Evolutionary conservation across 2,113 vertebrate species (phyloP).

Genomic region (Oreochromis niloticus): DNA sequence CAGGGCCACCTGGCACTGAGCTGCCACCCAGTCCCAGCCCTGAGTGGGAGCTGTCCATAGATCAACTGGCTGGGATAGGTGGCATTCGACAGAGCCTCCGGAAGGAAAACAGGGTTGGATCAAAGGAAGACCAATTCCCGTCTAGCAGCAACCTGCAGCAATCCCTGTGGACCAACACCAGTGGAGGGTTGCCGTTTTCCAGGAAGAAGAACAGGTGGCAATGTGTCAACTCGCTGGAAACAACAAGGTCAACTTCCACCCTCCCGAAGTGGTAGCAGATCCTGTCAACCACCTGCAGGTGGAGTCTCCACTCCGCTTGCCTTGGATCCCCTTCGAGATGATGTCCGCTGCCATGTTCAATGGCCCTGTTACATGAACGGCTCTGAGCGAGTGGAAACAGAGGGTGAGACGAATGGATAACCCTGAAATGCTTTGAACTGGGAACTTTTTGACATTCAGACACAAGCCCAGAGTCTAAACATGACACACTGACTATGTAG

Average conservation of each 20-base stretch:
- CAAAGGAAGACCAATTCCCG: neutral
- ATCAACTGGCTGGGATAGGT: neutral
- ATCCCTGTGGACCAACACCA: neutral
- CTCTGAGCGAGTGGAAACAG: neutral
- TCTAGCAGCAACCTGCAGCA: neutral
- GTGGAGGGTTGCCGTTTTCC: neutral
- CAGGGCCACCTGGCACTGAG: neutral
- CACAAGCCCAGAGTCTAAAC: neutral
- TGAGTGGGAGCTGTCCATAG: neutral
- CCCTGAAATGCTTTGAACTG: neutral
- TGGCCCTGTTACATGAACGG: neutral
- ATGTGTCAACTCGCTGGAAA: neutral
- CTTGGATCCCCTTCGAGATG: neutral
- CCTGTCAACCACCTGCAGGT: neutral
- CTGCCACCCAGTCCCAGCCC: neutral
- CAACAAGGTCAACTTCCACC: neutral
- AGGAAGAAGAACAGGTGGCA: neutral
- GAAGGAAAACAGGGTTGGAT: neutral
- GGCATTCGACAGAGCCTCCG: neutral
- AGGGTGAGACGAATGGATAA: neutral
- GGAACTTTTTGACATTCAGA: neutral
- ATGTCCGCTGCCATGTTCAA: neutral
- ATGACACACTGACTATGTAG: neutral
- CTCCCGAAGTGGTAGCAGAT: neutral
- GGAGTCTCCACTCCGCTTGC: neutral